Evolutionary conservation across 2,888 invertebrate genomes (phyloP).

Genomic region (Cyaniris semiargus): DNA sequence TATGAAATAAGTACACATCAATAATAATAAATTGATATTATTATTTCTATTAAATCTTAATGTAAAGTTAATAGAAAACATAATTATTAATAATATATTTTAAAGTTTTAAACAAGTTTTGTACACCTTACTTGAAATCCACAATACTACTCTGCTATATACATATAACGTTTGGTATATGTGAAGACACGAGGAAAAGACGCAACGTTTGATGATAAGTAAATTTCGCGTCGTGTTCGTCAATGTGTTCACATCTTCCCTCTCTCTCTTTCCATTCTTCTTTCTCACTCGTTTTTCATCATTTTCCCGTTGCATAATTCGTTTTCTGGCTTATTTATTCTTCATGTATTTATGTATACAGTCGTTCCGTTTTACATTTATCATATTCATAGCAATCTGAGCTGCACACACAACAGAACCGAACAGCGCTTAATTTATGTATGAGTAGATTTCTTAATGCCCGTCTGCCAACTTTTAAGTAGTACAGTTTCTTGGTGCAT

Average conservation of each 20-base stretch:
- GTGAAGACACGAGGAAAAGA: background rate
- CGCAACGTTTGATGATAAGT: background rate
- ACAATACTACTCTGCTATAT: background rate
- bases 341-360: constrained; percentile 19
- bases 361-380: constrained; percentile 20
- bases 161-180: background rate
- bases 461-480: constrained; percentile 46
- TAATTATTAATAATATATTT: too few relatives aligned
- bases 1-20: too few relatives aligned
- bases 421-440: constrained; percentile 35
- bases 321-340: constrained; percentile 11
- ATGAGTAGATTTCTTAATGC: constrained; percentile 42
- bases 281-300: background rate
- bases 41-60: too few relatives aligned
- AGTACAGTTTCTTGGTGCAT: constrained; percentile 48
- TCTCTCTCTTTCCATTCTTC: background rate
- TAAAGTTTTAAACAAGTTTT: too few relatives aligned
- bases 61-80: too few relatives aligned
- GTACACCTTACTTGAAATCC: background rate
- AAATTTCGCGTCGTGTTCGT: background rate
- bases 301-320: background rate
- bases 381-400: constrained; percentile 27
- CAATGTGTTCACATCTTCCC: constrained; percentile 9
- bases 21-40: too few relatives aligned
- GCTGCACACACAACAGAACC: constrained; percentile 28